These are phyloP conservation scores for Arrhopalites spinosus DNA, from an alignment of 2,888 invertebrate genomes.

Conservation along the genomic window DNA sequence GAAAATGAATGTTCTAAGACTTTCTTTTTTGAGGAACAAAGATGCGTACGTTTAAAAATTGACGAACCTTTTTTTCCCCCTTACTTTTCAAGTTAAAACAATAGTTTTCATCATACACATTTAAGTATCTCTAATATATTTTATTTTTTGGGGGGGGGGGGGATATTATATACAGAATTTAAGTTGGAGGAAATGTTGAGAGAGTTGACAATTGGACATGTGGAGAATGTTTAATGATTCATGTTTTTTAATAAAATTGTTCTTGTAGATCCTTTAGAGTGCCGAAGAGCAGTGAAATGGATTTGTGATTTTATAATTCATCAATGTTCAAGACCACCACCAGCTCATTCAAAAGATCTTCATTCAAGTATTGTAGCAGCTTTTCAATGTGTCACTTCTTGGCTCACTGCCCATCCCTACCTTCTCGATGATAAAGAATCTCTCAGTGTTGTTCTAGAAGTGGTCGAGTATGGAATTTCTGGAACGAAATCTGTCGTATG, in stretches of 20 bases:
- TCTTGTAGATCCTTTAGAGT: slow-evolving; percentile 89
- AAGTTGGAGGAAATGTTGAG: too few species aligned
- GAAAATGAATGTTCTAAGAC: neutral
- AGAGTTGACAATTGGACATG: too few species aligned
- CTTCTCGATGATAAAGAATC: slow-evolving; percentile 90
- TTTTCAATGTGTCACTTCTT: slow-evolving; percentile 86
- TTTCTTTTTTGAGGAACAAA: neutral
- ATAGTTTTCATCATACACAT: too few species aligned
- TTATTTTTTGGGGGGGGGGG: too few species aligned
- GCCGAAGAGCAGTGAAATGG: slow-evolving; percentile 93
- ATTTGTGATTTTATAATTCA: slow-evolving; percentile 93
- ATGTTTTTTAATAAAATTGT: too few species aligned
- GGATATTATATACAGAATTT: too few species aligned
- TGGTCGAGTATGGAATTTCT: slow-evolving; percentile 95
- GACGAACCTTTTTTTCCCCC: too few species aligned
- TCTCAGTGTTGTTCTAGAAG: slow-evolving; percentile 90
- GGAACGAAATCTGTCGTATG: slow-evolving; percentile 78
- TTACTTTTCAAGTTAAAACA: too few species aligned
- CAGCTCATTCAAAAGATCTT: slow-evolving; percentile 88
- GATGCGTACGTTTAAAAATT: neutral
- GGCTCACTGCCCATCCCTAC: slow-evolving; percentile 89
- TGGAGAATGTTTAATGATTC: too few species aligned
- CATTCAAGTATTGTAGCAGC: slow-evolving; percentile 94
- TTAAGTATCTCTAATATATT: too few species aligned
- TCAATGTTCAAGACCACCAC: slow-evolving; percentile 86